Base-by-base conservation (phyloP, 2,888 invertebrate species). In the Melolontha melolontha region DNA sequence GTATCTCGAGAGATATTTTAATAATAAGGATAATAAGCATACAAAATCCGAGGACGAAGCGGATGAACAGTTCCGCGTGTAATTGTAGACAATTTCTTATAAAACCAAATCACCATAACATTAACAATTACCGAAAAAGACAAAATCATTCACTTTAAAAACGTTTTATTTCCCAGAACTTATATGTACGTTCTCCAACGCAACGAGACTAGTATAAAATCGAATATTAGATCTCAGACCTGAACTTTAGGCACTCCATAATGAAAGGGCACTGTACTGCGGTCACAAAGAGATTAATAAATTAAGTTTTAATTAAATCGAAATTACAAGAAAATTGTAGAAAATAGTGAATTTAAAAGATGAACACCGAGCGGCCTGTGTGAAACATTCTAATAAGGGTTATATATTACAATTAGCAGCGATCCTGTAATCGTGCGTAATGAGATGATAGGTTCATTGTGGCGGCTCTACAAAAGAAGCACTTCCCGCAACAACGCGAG, bases 401-500 rank as follows among this genome's bases (percentile, higher is more conserved):
- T 63, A 63, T 67, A 63, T 64, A 39, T 67, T 67, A 67, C 67
- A 67, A 67, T 67, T 67, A 67, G 67, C 52, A 54, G 51, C 49
- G 64, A 55, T 67, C 67, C 63, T 52, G 62, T 64, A 67, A 67
- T 67, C 64, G 67, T 54, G 54, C 14, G 55, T 55, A 67, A 64
- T 67, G 47, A 67, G 67, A 67, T 63, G 67, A 67, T 54, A 42
- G 64, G 67, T 54, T 64, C 54, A 64, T 64, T 64, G 67, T 67
- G 67, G 51, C 67, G 63, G 67, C 63, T 54, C 34, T 39, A 67
- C 67, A 67, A 67, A 64, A 51, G 67, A 41, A 54, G 44, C 67
- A 59, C 54, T 67, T 67, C 67, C 67, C 54, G 63, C 67, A 67
- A 67, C 67, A 70, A 59, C 67, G 64, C 16, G 63, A 66, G 54